Evolutionary conservation across 2,113 vertebrate species (phyloP).

Genomic region (Bubalus kerabau): DNA sequence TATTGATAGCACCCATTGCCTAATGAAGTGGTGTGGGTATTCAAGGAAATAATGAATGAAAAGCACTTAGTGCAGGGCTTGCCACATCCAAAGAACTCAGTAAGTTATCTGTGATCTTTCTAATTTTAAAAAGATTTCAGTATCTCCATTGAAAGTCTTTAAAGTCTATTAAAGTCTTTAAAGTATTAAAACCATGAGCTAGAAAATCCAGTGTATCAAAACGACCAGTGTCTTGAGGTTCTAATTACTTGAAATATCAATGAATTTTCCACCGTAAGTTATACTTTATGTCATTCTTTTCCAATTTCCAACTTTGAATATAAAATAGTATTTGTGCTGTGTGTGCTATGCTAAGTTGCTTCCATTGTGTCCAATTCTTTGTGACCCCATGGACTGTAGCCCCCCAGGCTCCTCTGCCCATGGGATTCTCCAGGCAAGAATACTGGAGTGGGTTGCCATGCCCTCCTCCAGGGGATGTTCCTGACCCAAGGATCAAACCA

Average conservation of each 20-base stretch:
- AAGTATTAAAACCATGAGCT: background rate
- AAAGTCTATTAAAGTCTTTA: background rate
- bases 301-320: background rate
- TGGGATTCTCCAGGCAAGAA: background rate
- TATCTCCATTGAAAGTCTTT: background rate
- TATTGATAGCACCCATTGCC: background rate
- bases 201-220: background rate
- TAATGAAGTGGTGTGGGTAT: background rate
- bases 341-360: background rate
- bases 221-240: background rate
- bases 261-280: background rate
- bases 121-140: background rate
- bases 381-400: background rate
- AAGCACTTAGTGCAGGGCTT: background rate
- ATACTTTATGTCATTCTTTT: background rate
- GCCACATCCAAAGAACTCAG: background rate
- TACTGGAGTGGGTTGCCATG: background rate
- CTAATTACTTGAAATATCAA: conserved; percentile 5
- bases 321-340: background rate
- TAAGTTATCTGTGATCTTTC: background rate
- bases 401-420: background rate
- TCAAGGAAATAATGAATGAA: background rate
- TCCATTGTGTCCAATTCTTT: background rate
- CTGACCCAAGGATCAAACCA: background rate
- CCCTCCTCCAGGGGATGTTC: background rate